Conservation (phyloP, 1,140 invertebrate species). For the Atta texana region DNA sequence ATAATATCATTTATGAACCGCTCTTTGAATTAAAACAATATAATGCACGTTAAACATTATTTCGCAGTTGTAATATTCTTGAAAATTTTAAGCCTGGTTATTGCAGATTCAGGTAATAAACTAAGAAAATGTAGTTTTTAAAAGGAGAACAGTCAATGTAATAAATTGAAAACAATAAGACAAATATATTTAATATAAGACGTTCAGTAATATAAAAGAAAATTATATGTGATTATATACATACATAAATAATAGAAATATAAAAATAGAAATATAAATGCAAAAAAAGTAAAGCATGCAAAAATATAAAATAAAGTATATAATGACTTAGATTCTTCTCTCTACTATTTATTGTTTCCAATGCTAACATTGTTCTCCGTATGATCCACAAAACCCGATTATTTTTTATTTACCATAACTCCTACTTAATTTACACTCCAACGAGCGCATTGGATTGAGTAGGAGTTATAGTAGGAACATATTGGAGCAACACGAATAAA, state of each 20-base stretch:
- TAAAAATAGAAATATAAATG: not conserved
- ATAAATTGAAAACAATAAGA: not conserved
- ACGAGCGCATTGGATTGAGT: too few relatives aligned
- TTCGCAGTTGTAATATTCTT: not conserved
- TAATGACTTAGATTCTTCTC: not conserved
- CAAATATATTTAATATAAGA: too few relatives aligned
- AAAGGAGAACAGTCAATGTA: not conserved
- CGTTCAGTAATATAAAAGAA: too few relatives aligned
- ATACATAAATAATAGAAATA: too few relatives aligned
- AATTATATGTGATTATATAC: too few relatives aligned
- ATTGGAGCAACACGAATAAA: too few relatives aligned
- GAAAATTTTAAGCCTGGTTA: not conserved
- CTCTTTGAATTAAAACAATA: not conserved
- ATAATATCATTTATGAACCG: not conserved
- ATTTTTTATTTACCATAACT: not conserved
- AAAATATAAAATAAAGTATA: not conserved
- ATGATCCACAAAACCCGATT: not conserved
- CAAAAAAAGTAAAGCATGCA: not conserved
- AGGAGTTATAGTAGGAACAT: too few relatives aligned
- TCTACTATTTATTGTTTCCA: not conserved
- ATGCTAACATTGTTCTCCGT: not conserved
- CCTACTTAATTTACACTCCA: too few relatives aligned
- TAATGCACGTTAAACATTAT: constrained; percentile 8
- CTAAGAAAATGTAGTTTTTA: not conserved
- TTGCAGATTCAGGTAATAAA: constrained; percentile 22